Base-by-base conservation (phyloP, 2,888 invertebrate species). In the Ophraella communa region DNA sequence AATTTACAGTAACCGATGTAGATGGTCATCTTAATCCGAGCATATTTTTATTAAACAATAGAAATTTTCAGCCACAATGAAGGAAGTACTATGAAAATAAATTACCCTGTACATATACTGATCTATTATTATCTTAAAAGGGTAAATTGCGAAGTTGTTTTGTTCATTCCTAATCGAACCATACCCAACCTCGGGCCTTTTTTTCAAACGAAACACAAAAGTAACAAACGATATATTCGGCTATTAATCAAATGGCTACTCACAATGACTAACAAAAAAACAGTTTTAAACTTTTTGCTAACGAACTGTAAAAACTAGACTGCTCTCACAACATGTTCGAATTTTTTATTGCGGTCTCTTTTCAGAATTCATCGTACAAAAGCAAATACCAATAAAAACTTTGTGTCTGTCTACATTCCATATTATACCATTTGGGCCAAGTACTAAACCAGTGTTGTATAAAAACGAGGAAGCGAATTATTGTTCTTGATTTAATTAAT, bases 301-400 rank as follows among this genome's bases (percentile, higher is more conserved):
- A 47, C 47, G 47, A 47, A 47, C 23, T 21, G 21, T 4, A 47
- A 47, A 47, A 47, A 47, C 47, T 17, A 47, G 21, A 23, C 47
- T 47, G 11, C 47, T 47, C 47, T 47, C 47, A 47, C 47, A 47
- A 21, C 47, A 23, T 23, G 21, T 23, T 47, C 23, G 47, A 47
- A 47, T 23, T 47, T 47, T 47, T 47, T 47, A 47, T 23, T 23
- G 47, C 2, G 45, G 8, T 47, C 47, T 47, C 47, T 47, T 23
- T 14, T 47, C 47, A 23, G 47, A 23, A 47, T 47, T 47, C 47
- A 47, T 47, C 47, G 4, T 21, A 47, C 47, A 47, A 47, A 47
- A 47, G 21, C 47, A 23, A 47, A 47, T 47, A 21, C 47, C 14
- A 47, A 47, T 23, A 47, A 47, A 47, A 47, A 47, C 21, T 23